Percentiles rank a stretch among this genome's conserved stretches.
Conservation (phyloP, 2,113 vertebrate genomes). For the Artemisiospiza belli region DNA sequence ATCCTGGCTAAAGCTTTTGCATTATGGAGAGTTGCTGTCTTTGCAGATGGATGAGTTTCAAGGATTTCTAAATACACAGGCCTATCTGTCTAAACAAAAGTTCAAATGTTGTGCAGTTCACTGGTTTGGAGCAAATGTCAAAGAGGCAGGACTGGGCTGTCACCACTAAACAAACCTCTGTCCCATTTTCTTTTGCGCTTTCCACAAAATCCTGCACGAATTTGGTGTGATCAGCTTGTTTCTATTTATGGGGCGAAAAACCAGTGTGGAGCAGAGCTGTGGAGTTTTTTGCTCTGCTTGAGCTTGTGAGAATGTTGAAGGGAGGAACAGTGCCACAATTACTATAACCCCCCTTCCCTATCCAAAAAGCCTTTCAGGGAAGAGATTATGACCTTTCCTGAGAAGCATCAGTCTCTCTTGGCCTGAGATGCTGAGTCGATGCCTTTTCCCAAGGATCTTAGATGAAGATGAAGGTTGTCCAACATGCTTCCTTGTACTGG, state of each 20-base stretch:
- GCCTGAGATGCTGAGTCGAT: background rate
- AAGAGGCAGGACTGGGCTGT: conserved; percentile 13
- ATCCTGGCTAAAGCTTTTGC: conserved; percentile 28
- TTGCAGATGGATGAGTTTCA: conserved; percentile 66
- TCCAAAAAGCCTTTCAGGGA: background rate
- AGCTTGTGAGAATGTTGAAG: background rate
- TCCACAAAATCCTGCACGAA: background rate
- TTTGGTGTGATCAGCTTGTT: background rate
- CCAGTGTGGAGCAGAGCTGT: background rate
- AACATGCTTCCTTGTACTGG: fast-evolving
- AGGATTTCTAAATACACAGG: conserved; percentile 64
- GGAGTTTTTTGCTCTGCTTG: background rate
- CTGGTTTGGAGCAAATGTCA: conserved; percentile 58
- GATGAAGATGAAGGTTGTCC: background rate
- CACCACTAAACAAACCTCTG: conserved; percentile 36
- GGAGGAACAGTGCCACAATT: background rate
- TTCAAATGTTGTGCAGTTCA: conserved; percentile 58
- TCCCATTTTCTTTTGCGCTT: background rate
- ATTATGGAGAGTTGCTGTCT: conserved; percentile 55
- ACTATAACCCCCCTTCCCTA: background rate
- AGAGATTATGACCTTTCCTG: background rate
- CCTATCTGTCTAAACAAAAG: conserved; percentile 63
- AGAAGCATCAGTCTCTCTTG: background rate
- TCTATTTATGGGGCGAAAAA: conserved; percentile 5
- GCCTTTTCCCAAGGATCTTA: background rate